Base-by-base conservation (phyloP, 2,113 vertebrate genomes). In the Miniopterus natalensis region DNA sequence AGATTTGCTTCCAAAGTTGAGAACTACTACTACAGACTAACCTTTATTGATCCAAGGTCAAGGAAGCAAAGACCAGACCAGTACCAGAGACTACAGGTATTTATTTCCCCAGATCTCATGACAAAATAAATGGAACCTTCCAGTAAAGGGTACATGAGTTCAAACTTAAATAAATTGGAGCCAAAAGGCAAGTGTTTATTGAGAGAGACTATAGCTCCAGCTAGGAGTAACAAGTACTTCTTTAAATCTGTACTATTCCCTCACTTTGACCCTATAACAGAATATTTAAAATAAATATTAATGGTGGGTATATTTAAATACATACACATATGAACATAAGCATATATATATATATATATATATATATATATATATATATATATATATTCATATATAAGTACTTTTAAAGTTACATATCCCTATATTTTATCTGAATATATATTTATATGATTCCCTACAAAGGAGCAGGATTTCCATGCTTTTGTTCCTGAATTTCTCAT, bases 11-110 rank as follows among this genome's bases (percentile, higher is more conserved):
- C 27, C 84, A 86, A 95, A 92, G 84, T 6, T 70, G 40, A 88
- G 65, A 77, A 96, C 49, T 78, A 71, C 75, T 31, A 71, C 1
- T 8, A 5, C 8, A 65, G 47, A 42, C 49, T 88, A 6, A 71
- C n/a, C 31, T 71, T 88, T 88, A 94, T 81, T 96, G 91, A 96
- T 97, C n/a, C 31, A 49, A 66, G 45, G 59, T 93, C 92, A 92
- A 61, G 21, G 29, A 90, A 74, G 40, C 27, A 95, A 86, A 92
- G 8, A 89, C 66, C 27, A 91, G 71, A 89, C 4, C 53, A 57
- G 91, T 63, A 51, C 27, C 36, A 47, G 36, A 75, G 49, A 78
- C 71, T 74, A 63, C 6, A 79, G 10, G 23, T 47, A 68, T 90
- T 80, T 42, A 66, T 85, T 86, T 92, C 84, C 92, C 14, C 93